Evolutionary conservation across 2,113 vertebrate species (phyloP), one percentile per base, ranked within the genome.

Genomic region (Aramus guarauna): DNA sequence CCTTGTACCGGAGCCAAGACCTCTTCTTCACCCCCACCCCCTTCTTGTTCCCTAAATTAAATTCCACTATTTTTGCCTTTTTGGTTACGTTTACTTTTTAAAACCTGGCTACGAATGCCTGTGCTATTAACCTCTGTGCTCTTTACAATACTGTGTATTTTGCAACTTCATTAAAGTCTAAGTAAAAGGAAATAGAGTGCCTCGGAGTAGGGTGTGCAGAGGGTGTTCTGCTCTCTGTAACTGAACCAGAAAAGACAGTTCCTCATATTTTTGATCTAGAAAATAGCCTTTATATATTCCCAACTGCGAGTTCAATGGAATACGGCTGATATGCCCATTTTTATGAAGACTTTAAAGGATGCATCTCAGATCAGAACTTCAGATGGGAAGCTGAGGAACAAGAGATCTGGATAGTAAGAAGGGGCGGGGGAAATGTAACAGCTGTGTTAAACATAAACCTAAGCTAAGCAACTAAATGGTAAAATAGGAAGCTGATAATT

Each of bases 161-260:
- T 94, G 92, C 72, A 89, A 68, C 60, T 92, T 96, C 60, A 63
- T 92, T 94, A 80, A 63, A 7, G 3, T 62, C 91, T 82, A 72
- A 75, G 90, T 86, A 66, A 88, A 90, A 94, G 85, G 58, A 95
- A 96, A 91, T 56, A 91, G 52, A 92, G 73, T 86, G 69, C 80
- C 73, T 85, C 5, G 1, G 60, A 94, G 34, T 41, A 56, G 91
- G 80, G 79, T 89, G 43, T 94, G 58, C 60, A 72, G 48, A 56
- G 29, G 41, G 56, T 76, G 77, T 72, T 94, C 88, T 96, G 88
- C 71, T 96, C 83, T 92, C 83, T 89, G 76, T 92, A 94, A 53
- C 56, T 53, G 68, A 94, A 85, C 52, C 69, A 82, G 73, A 48
- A 94, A 84, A 78, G 83, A 79, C 56, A 89, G 56, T 87, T 95